Percentiles rank a stretch among this genome's conserved stretches.
Conservation (phyloP, 2,888 invertebrate species). For the Drosophila bunnanda region DNA sequence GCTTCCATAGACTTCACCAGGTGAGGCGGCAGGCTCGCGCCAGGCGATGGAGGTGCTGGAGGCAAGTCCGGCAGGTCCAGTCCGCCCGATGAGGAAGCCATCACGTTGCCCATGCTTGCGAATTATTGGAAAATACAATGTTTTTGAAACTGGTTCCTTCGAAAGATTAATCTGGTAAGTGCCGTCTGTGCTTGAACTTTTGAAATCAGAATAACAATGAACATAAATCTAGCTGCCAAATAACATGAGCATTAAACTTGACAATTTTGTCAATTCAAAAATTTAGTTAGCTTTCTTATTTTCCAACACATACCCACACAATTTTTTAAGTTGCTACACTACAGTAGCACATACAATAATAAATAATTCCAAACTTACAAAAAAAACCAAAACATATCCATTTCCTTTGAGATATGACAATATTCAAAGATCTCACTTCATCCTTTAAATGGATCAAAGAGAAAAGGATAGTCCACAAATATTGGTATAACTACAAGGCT, state of each 20-base stretch:
- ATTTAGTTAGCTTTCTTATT: not conserved
- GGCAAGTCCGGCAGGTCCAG: constrained; percentile 10
- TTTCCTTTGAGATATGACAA: no score
- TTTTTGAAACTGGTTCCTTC: constrained; percentile 6
- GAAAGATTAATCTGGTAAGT: constrained; percentile 4
- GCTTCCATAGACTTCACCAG: constrained; percentile 16
- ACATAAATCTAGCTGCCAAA: not conserved
- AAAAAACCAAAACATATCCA: no score
- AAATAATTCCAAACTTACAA: no score
- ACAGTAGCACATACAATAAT: no score
- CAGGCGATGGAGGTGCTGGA: not conserved
- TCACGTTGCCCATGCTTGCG: constrained; percentile 25
- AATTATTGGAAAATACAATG: not conserved
- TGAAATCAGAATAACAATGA: constrained; percentile 9
- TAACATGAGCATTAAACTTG: not conserved
- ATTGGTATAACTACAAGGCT: no score
- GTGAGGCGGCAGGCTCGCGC: constrained; percentile 7
- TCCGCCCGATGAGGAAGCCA: constrained; percentile 17
- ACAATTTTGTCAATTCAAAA: not conserved
- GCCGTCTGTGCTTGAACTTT: constrained; percentile 7
- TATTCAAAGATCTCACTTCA: no score
- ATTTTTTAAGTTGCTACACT: no score
- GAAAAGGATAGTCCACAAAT: no score
- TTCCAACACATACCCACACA: not conserved
- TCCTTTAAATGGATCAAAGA: no score